Evolutionary conservation across 2,797 vertebrate species (phyloP).

Genomic region (Bradypus variegatus): DNA sequence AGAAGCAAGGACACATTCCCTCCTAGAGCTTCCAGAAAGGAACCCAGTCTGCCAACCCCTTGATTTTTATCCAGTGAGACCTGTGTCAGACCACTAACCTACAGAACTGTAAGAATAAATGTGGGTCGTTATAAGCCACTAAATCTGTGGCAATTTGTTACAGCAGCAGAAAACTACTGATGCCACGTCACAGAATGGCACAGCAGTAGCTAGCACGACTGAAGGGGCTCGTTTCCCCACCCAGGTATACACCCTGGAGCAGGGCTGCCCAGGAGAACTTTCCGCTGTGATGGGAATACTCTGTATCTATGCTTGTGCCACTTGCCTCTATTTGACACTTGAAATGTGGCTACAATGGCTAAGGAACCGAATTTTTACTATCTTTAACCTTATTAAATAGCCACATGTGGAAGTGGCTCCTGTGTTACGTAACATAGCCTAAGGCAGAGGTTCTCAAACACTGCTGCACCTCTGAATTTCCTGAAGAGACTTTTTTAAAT

Average conservation of each 20-base stretch:
- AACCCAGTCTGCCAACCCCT: neutral
- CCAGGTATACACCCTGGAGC: neutral
- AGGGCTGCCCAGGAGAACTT: neutral
- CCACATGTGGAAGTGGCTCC: too few relatives aligned
- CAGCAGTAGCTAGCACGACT: neutral
- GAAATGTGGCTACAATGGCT: too few relatives aligned
- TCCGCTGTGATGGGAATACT: too few relatives aligned
- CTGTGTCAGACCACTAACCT: too few relatives aligned
- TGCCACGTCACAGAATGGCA: too few relatives aligned
- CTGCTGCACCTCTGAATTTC: neutral
- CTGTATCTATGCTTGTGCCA: too few relatives aligned
- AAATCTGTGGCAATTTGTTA: neutral
- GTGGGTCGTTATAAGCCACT: too few relatives aligned
- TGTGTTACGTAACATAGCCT: too few relatives aligned
- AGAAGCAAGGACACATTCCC: too few relatives aligned
- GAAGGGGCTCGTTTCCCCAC: fast-evolving
- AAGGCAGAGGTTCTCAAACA: neutral
- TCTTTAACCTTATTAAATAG: neutral
- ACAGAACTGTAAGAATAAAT: too few relatives aligned
- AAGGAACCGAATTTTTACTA: neutral
- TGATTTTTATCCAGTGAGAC: neutral
- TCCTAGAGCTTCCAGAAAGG: neutral
- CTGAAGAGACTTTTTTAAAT: neutral
- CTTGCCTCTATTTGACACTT: too few relatives aligned
- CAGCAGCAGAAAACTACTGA: neutral